Evolutionary conservation across 2,888 invertebrate genomes (phyloP).

Genomic region (Marronus borbonicus): DNA sequence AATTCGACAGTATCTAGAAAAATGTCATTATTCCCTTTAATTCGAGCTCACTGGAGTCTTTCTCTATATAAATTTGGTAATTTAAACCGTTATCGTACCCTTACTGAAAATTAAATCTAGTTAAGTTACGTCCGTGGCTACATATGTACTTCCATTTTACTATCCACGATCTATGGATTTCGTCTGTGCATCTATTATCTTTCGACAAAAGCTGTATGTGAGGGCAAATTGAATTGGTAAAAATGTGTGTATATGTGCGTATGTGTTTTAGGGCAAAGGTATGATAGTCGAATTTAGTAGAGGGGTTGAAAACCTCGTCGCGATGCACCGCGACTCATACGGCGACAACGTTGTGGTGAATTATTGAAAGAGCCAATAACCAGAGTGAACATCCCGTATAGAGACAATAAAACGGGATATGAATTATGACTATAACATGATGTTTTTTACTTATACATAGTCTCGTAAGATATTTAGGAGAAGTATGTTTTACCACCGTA

Average conservation of each 20-base stretch:
- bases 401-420: constrained; percentile 22
- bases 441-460: constrained; percentile 23
- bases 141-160: no score
- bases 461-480: background rate
- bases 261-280: constrained; percentile 14
- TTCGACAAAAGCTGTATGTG: constrained; percentile 56
- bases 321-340: constrained; percentile 15
- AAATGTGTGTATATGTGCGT: constrained; percentile 53
- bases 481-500: background rate
- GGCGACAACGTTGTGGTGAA: constrained; percentile 13
- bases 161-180: background rate
- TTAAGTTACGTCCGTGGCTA: no score
- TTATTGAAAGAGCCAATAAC: constrained; percentile 32
- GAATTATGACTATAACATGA: constrained; percentile 17
- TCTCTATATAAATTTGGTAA: no score
- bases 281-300: constrained; percentile 7
- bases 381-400: background rate
- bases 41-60: no score
- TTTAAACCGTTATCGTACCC: no score
- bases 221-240: constrained; percentile 60
- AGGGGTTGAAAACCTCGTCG: constrained; percentile 27
- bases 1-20: no score
- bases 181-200: constrained; percentile 16
- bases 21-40: no score
- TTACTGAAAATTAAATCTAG: no score